These are phyloP conservation scores for Bubo scandiacus DNA, from an alignment of 2,113 vertebrate genomes.

Conservation along the genomic window DNA sequence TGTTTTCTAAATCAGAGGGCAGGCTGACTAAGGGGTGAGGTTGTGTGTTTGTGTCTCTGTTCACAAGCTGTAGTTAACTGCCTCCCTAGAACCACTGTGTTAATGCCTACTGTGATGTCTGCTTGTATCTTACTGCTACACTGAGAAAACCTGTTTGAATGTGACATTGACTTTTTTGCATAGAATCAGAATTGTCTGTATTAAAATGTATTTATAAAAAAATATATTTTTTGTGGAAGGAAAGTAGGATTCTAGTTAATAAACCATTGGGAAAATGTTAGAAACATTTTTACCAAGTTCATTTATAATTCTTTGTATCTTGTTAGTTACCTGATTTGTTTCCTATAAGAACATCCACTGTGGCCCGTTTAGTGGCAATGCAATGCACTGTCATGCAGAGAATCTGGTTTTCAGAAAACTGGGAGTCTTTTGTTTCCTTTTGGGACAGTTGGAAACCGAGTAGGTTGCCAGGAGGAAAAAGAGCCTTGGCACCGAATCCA, in stretches of 20 bases:
- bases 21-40: background rate
- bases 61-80: background rate
- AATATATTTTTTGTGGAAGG: constrained; percentile 62
- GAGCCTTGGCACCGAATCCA: background rate
- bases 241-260: constrained; percentile 48
- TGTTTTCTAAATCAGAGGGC: background rate
- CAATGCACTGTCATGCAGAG: constrained; percentile 15
- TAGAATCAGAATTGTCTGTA: constrained; percentile 53
- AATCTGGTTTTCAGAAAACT: constrained; percentile 26
- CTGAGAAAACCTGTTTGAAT: constrained; percentile 35
- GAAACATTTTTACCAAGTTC: constrained; percentile 22
- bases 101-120: constrained; percentile 34
- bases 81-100: background rate
- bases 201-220: constrained; percentile 68
- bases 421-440: constrained; percentile 39
- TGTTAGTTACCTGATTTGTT: background rate
- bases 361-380: background rate
- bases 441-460: background rate
- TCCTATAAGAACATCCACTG: constrained; percentile 31
- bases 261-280: background rate
- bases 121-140: background rate
- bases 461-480: background rate
- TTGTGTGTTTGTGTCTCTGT: background rate
- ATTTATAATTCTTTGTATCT: constrained; percentile 59
- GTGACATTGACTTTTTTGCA: constrained; percentile 15